Base-by-base conservation (phyloP, 2,888 invertebrate genomes). In the Embidobia sp. region DNA sequence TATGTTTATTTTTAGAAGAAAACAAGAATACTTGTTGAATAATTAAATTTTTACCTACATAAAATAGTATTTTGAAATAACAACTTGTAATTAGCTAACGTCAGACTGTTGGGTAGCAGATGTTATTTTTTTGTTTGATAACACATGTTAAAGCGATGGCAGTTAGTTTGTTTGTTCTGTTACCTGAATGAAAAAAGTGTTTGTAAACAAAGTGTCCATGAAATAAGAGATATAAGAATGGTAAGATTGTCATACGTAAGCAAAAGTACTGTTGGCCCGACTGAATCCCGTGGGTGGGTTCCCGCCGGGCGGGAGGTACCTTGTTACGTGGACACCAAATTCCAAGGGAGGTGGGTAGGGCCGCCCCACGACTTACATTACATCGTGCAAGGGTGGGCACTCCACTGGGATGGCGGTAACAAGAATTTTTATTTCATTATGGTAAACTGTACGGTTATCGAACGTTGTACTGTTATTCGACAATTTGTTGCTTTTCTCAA, bases 231-330 rank as follows among this genome's bases (percentile, higher is more conserved):
- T n/a, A n/a, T n/a, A n/a, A 15, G 10, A 57, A 73, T 64, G 75
- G 61, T 67, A 63, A 67, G 31, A 75, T 42, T 49, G 67, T 75
- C 61, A 13, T 63, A 67, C 75, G 75, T 75, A 69, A 88, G 87
- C 87, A 85, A 86, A 85, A 88, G 89, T 89, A 89, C 89, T 89
- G 89, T 89, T 87, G 89, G 88, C 88, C 89, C 88, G 82, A 88
- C 85, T 85, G 83, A 88, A 85, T 87, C 86, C 88, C 84, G 83
- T 86, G 89, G 86, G 89, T 89, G 87, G 89, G 89, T 87, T 63
- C 67, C 75, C 67, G 87, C 87, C 82, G 86, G 88, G 88, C 86
- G 86, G 88, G 88, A 85, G 85, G 85, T 88, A 86, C 85, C 87
- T 87, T 83, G 85, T 87, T 87, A 85, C 87, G 83, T 85, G 88